Conservation (phyloP, 2,888 invertebrate genomes). For the Epinotia demarniana region DNA sequence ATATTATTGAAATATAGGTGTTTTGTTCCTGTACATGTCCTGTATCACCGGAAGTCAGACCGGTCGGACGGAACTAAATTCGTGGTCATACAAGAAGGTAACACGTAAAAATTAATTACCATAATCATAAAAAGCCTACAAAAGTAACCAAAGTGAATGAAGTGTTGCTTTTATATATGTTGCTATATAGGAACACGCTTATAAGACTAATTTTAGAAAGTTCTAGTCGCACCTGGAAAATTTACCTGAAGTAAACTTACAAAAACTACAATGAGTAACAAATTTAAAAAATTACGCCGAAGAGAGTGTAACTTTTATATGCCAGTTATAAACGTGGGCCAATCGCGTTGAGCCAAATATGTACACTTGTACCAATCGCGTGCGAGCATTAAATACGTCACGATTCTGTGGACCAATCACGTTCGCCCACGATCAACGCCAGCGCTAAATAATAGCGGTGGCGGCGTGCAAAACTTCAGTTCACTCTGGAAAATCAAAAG, state of each 20-base stretch:
- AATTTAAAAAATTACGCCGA: slow-evolving; percentile 70
- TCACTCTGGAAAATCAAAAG: slow-evolving; percentile 75
- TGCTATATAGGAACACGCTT: background rate
- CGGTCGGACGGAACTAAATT: background rate
- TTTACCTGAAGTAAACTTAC: background rate
- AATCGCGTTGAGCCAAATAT: slow-evolving; percentile 86
- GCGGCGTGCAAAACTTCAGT: slow-evolving; percentile 78
- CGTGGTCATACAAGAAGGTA: background rate
- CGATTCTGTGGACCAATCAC: slow-evolving; percentile 78
- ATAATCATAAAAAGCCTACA: background rate
- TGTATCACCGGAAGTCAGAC: background rate
- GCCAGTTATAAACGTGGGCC: slow-evolving; percentile 87
- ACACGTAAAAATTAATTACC: background rate
- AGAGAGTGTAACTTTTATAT: slow-evolving; percentile 53
- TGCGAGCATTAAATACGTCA: slow-evolving; percentile 71
- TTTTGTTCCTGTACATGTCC: no score
- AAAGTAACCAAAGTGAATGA: background rate
- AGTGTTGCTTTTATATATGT: background rate
- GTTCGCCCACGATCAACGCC: slow-evolving; percentile 85
- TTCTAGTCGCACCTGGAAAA: background rate
- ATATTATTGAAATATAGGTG: no score
- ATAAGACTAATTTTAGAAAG: background rate
- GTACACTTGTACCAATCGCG: slow-evolving; percentile 76
- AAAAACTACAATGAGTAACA: slow-evolving; percentile 32
- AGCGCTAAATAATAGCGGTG: slow-evolving; percentile 83